Evolutionary conservation across 2,888 invertebrate genomes (phyloP), one percentile per base, ranked within the genome.

Genomic region (Drosophila seclusa): DNA sequence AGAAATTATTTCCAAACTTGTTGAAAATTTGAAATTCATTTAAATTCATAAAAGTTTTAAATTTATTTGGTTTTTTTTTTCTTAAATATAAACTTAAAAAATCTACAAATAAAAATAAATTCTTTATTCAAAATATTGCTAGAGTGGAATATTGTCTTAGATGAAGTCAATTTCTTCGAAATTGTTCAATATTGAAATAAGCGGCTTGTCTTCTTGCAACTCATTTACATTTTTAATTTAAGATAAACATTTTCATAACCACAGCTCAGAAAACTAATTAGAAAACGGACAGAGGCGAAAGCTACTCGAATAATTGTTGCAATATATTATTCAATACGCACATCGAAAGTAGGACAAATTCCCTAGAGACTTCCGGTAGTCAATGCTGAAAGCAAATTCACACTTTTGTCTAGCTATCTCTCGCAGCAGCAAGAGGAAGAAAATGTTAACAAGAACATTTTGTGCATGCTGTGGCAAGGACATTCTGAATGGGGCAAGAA

Each of bases 401-500:
- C 40, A 50, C 59, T 52, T 58, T 36, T 27, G 27, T 42, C 32
- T 48, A n/a, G 32, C 40, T 49, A 18, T 21, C 21, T 53, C 10
- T 11, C 0, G 6, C 40, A 49, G 49, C 29, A 38, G 53, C 3
- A 21, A 18, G 32, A 27, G 32, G 34, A 31, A 21, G 38, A 27
- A 64, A 24, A 38, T 50, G 21, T 54, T 54, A 53, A 38, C 38
- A 55, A 11, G 54, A 36, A 36, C 34, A 50, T 50, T 34, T 61
- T 53, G 29, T 18, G 53, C 36, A 34, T 45, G 24, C 75, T 63
- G 74, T 60, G 50, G 31, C 65, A 73, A 53, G 58, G 66, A 58
- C 27, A 54, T 36, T 36, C 29, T 50, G 60, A 65, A 64, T 64
- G 55, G 16, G 18, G 31, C 58, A 54, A 27, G 36, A 54, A 63